Evolutionary conservation across 2,888 invertebrate species (phyloP).

Genomic region (Callyntrura guangdongensis): DNA sequence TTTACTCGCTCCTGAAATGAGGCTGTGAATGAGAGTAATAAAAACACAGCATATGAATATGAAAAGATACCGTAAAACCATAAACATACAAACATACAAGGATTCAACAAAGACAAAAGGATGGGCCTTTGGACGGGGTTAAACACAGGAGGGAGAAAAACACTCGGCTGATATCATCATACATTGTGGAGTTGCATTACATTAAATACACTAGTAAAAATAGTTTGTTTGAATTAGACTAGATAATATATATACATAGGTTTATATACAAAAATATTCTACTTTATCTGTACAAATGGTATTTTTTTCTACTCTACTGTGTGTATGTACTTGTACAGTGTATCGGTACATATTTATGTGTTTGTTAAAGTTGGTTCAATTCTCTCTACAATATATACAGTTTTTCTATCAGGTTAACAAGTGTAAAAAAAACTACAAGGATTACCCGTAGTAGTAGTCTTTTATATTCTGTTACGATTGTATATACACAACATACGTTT

Average conservation of each 20-base stretch:
- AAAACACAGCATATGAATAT: constrained; percentile 19
- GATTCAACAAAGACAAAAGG: constrained; percentile 3
- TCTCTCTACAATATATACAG: background rate
- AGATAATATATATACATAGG: background rate
- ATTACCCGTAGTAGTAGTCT: background rate
- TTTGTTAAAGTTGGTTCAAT: background rate
- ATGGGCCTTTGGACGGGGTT: background rate
- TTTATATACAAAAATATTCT: background rate
- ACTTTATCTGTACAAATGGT: background rate
- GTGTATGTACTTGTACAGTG: constrained; percentile 2
- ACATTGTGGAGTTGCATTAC: background rate
- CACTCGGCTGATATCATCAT: background rate
- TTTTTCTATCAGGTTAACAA: background rate
- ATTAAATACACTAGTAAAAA: constrained; percentile 18
- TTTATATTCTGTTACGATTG: background rate
- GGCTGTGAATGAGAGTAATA: constrained; percentile 63
- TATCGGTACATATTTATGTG: background rate
- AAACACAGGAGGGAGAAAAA: background rate
- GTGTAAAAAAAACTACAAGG: background rate
- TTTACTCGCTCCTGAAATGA: constrained; percentile 78
- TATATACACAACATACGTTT: background rate
- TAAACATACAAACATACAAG: background rate
- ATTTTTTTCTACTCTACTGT: constrained; percentile 21
- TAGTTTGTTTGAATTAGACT: constrained; percentile 38
- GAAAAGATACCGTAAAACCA: background rate